These are phyloP conservation scores for Hypsopygia costalis DNA, from an alignment of 2,888 invertebrate genomes.

Conservation along the genomic window DNA sequence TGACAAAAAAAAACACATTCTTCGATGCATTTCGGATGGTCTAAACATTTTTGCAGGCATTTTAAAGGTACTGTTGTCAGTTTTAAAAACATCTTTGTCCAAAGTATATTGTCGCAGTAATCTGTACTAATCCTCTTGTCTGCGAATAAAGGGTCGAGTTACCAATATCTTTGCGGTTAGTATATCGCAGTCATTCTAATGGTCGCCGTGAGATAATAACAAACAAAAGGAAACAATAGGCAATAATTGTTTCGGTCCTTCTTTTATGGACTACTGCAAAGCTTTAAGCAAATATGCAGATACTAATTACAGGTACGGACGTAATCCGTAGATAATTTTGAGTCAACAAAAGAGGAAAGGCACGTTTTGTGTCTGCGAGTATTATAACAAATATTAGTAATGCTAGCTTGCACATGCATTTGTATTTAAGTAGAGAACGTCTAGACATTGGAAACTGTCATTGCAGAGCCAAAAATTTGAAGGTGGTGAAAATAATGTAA, in stretches of 20 bases:
- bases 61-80: no score
- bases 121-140: constrained; percentile 43
- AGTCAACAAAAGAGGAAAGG: constrained; percentile 20
- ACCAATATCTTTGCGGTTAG: constrained; percentile 33
- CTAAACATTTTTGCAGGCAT: no score
- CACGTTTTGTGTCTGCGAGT: neutral
- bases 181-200: constrained; percentile 19
- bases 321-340: constrained; percentile 29
- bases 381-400: no score
- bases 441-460: no score
- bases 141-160: constrained; percentile 39
- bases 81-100: constrained; percentile 7
- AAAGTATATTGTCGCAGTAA: constrained; percentile 20
- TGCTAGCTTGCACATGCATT: no score
- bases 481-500: no score
- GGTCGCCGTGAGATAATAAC: constrained; percentile 32
- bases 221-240: constrained; percentile 47
- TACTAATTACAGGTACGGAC: constrained; percentile 34
- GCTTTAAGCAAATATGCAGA: constrained; percentile 34
- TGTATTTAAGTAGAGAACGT: no score
- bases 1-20: no score
- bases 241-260: constrained; percentile 40
- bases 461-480: no score
- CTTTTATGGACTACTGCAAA: constrained; percentile 33
- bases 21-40: no score